Conservation (phyloP, 2,113 vertebrate genomes). For the Mesitornis unicolor region DNA sequence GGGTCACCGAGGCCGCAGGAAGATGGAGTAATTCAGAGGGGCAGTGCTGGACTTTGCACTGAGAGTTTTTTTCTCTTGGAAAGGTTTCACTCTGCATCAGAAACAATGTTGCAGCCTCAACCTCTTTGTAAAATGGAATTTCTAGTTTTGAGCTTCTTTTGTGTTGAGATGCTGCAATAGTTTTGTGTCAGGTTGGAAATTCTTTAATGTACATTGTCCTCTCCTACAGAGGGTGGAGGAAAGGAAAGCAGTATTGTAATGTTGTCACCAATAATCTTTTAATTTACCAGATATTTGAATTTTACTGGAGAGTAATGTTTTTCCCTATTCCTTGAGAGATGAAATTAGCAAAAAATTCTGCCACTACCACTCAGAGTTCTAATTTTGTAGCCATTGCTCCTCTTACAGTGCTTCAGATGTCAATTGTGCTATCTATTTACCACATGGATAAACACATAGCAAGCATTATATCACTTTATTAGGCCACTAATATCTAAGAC, state of each 20-base stretch:
- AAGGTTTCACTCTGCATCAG: background rate
- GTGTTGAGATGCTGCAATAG: background rate
- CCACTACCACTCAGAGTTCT: background rate
- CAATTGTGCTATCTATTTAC: conserved; percentile 40
- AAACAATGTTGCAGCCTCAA: background rate
- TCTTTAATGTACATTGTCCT: background rate
- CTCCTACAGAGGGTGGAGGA: background rate
- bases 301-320: background rate
- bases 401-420: background rate
- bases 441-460: conserved; percentile 43
- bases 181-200: background rate
- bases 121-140: background rate
- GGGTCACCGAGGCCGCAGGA: background rate
- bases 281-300: background rate
- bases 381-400: background rate
- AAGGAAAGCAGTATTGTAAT: background rate
- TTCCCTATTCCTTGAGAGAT: conserved; percentile 1
- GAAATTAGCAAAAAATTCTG: background rate
- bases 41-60: background rate
- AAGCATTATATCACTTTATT: conserved; percentile 51
- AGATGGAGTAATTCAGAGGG: background rate
- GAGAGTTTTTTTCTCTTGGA: background rate
- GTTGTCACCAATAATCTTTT: background rate
- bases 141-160: background rate
- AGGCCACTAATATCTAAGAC: background rate